Evolutionary conservation across 2,113 vertebrate species (phyloP), one percentile per base, ranked within the genome.

Genomic region (Vanacampus margaritifer): DNA sequence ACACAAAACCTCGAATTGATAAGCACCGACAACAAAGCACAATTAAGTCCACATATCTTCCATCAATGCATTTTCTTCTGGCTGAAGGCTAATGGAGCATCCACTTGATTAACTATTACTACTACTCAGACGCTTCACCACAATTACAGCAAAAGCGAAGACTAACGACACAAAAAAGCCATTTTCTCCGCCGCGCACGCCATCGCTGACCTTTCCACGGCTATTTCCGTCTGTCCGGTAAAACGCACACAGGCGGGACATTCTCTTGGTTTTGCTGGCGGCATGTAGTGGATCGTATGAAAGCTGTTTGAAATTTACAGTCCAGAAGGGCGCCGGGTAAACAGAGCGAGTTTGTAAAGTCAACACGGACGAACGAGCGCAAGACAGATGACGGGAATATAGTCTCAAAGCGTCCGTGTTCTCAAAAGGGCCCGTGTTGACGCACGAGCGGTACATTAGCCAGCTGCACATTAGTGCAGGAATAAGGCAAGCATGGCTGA

Each of bases 281-380:
- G 57, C 69, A 58, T 28, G 5, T 19, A 57, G 45, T 64, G 67
- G 73, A 51, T 57, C 68, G 64, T 53, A 70, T 68, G 70, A 26
- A 35, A 73, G 69, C 3, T 23, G 26, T 67, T 73, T 68, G 43
- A 35, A 75, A 65, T 51, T 74, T 67, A 68, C 6, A 59, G 67
- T 75, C 50, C 58, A 67, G 60, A 65, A 67, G 37, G 66, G n/a
- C 3, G 0, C 35, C 39, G 28, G 71, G 71, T 62, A 75, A 83
- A 79, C 19, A 71, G 37, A 28, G 1, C 21, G 1, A 24, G 32
- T 78, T 73, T 73, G 69, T 64, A 57, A 69, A 76, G 76, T 75
- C 74, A 82, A 80, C 67, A 72, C 37, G 32, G 57, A n/a, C 46
- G 69, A 77, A 75, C 24, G 71, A 71, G 35, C 65, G 37, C 53